These are phyloP conservation scores for Ennomos quercinarius DNA, from an alignment of 2,888 invertebrate species.

Conservation along the genomic window DNA sequence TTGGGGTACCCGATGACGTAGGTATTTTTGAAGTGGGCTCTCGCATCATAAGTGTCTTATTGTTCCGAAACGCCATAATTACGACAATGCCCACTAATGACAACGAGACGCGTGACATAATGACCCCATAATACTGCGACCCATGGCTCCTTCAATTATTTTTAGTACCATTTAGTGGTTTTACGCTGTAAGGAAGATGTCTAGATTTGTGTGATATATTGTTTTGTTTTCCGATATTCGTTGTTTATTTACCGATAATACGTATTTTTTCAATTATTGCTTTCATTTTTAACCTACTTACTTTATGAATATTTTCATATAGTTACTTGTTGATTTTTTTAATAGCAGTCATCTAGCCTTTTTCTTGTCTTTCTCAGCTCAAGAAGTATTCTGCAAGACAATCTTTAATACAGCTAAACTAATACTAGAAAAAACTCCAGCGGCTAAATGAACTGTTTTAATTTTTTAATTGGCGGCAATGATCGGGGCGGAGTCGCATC, in stretches of 20 bases:
- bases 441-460: conserved; percentile 34
- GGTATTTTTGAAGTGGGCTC: too few species aligned
- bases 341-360: too few species aligned
- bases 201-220: conserved; percentile 6
- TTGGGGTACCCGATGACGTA: too few species aligned
- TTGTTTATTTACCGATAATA: too few species aligned
- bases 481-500: conserved; percentile 29
- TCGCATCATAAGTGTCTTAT: too few species aligned
- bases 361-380: too few species aligned
- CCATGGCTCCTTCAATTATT: conserved; percentile 21
- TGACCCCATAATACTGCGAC: conserved; percentile 22
- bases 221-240: too few species aligned
- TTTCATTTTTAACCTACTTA: too few species aligned
- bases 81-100: conserved; percentile 15
- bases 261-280: too few species aligned
- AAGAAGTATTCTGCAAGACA: too few species aligned
- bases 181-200: not conserved
- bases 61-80: not conserved
- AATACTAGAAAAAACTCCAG: conserved; percentile 29
- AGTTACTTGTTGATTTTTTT: too few species aligned
- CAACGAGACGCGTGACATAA: conserved; percentile 18
- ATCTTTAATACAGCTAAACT: conserved; percentile 15
- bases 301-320: too few species aligned
- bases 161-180: conserved; percentile 20
- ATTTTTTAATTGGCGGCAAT: conserved; percentile 41